Evolutionary conservation across 2,113 vertebrate species (phyloP), one percentile per base, ranked within the genome.

Genomic region (Urocolius indicus): DNA sequence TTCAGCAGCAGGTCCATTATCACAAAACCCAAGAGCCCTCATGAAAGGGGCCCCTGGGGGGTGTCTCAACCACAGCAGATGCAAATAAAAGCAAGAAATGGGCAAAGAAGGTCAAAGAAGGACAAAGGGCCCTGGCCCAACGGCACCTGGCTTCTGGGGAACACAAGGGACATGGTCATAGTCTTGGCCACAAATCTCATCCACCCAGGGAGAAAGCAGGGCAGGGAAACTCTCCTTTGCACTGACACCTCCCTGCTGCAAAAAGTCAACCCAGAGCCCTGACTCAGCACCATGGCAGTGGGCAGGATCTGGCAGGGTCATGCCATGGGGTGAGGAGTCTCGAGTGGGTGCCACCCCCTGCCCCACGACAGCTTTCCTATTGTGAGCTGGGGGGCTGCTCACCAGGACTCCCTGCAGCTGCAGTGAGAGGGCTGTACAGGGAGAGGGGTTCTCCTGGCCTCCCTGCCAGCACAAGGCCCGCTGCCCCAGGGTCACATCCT

Each of bases 21-120:
- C 71, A n/a, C 16, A 20, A 76, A 91, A 89, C 78, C 73, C 13
- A 30, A 63, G 72, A 93, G 58, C 55, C 78, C 89, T 86, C 92
- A 71, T 48, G 58, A 90, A 89, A 27, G 3, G 15, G 81, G 74
- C 10, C 32, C 6, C 2, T 2, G 1, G 80, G 27, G 2, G 10
- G n/a, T 65, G 88, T n/a, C 87, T 79, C 71, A 17, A 46, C 95
- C 95, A 88, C 84, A 95, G 66, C 73, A 83, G 92, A 94, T 10
- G 55, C 78, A 79, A 87, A 71, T 87, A 90, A 96, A 18, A 74
- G 91, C 81, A 80, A 87, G 89, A 77, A 96, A 85, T 15, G 11
- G 58, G 54, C 62, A 49, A 65, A 69, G 63, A 78, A 82, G 84
- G 91, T 57, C 36, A 16, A 86, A 62, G 34, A 73, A 46, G 83